Percentiles rank a stretch among this genome's conserved stretches.
These are phyloP conservation scores for Pachyrhynchus sulphureomaculatus DNA, from an alignment of 1,140 invertebrate genomes.

Conservation along the genomic window DNA sequence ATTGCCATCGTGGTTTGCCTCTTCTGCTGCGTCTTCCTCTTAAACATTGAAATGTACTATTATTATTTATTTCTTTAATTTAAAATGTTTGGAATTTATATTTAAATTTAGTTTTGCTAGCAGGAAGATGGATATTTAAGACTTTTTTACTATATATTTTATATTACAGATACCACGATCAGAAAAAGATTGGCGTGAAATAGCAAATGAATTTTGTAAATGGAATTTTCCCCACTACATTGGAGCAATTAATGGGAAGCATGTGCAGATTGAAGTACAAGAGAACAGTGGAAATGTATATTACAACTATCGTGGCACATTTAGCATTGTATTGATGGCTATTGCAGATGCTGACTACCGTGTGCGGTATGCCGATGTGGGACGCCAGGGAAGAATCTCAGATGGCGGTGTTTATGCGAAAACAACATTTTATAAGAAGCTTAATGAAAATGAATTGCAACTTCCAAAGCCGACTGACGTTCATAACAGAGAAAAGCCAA, in stretches of 20 bases:
- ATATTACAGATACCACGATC: conserved; percentile 1
- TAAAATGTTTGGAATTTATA: neutral
- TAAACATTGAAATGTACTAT: conserved; percentile 4
- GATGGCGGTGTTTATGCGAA: conserved; percentile 41
- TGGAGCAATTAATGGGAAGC: conserved; percentile 45
- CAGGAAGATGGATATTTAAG: no score
- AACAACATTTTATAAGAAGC: conserved; percentile 15
- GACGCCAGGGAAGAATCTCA: conserved; percentile 40
- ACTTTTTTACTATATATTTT: no score
- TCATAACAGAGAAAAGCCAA: neutral
- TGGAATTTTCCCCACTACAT: conserved; percentile 50
- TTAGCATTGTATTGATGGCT: conserved; percentile 48
- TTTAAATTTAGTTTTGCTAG: no score
- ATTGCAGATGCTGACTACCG: conserved; percentile 47
- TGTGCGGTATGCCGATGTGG: conserved; percentile 47
- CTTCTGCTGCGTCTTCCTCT: conserved; percentile 7
- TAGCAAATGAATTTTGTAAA: conserved; percentile 17
- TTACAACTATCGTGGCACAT: conserved; percentile 52
- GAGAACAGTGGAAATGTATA: conserved; percentile 41
- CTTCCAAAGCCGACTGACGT: conserved; percentile 1
- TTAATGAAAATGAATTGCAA: neutral
- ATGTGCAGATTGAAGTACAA: conserved; percentile 40
- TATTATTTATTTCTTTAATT: neutral
- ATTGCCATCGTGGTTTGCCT: neutral
- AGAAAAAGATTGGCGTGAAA: conserved; percentile 9